Evolutionary conservation across 2,888 invertebrate species (phyloP).

Genomic region (Emmelina monodactyla): DNA sequence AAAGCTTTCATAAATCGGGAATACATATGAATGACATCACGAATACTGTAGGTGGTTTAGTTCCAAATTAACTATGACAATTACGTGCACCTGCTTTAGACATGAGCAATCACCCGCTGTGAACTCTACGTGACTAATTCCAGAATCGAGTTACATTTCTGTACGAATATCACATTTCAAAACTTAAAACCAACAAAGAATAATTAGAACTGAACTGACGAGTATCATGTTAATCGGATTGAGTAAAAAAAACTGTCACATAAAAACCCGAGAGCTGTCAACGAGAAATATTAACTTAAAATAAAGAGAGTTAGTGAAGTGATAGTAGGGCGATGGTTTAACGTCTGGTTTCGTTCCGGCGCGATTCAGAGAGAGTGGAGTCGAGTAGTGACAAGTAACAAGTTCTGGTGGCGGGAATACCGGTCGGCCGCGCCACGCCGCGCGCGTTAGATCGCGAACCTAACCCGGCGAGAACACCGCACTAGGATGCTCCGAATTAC

Average conservation of each 20-base stretch:
- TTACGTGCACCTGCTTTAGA: constrained; percentile 27
- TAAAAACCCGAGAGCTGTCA: constrained; percentile 14
- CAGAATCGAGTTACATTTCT: constrained; percentile 24
- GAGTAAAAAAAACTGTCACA: constrained; percentile 8
- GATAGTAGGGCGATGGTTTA: constrained; percentile 51
- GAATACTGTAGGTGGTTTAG: too few species aligned
- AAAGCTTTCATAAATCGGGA: too few species aligned
- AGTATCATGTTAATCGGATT: constrained; percentile 4
- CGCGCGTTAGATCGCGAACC: constrained; percentile 14
- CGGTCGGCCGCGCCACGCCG: constrained; percentile 24
- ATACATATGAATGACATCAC: too few species aligned
- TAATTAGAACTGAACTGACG: constrained; percentile 1
- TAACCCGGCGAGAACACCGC: neutral
- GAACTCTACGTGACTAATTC: constrained; percentile 26
- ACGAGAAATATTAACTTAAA: constrained; percentile 21
- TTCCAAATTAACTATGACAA: too few species aligned
- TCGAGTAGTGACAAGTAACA: too few species aligned
- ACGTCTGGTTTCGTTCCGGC: constrained; percentile 38
- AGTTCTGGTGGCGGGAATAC: too few species aligned
- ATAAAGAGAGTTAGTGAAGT: constrained; percentile 41
- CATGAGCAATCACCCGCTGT: constrained; percentile 21
- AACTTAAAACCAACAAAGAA: constrained; percentile 1
- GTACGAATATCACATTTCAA: constrained; percentile 9
- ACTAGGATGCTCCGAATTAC: too few species aligned
- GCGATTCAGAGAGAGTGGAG: constrained; percentile 35